phyloP scores from a whole-genome alignment of 2,113 vertebrate genomes.

The Puffinus mauretanicus region DNA sequence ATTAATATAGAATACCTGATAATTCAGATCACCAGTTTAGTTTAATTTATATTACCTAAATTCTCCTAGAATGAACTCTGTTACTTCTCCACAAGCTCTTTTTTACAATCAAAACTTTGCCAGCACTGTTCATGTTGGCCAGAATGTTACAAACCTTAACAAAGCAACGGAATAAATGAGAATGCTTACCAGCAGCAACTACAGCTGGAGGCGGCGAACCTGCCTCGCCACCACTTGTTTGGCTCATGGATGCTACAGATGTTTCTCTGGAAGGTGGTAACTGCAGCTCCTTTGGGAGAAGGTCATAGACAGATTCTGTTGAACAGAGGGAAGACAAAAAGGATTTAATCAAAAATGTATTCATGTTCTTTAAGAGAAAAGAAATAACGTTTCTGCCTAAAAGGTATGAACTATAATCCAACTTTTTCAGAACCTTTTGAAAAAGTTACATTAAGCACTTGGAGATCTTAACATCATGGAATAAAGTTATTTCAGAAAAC shows the following conservation, averaged over 20 bases:
- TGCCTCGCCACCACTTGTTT: conserved; percentile 95
- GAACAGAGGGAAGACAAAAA: neutral
- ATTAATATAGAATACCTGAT: neutral
- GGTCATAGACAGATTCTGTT: conserved; percentile 95
- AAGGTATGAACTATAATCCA: accelerated
- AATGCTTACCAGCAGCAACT: conserved; percentile 90
- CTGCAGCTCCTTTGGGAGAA: conserved; percentile 94
- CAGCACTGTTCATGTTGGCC: conserved; percentile 83
- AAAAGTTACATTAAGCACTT: neutral
- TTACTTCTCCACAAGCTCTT: conserved; percentile 15
- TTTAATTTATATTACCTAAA: neutral
- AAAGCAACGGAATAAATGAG: conserved; percentile 44
- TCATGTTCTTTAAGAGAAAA: neutral
- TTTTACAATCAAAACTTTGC: conserved; percentile 64
- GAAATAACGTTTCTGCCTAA: neutral
- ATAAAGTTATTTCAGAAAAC: neutral
- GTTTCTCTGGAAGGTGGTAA: conserved; percentile 85
- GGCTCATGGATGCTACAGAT: conserved; percentile 91
- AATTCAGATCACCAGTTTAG: neutral
- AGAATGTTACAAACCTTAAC: conserved; percentile 1
- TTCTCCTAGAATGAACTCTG: conserved; percentile 60
- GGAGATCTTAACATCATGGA: neutral
- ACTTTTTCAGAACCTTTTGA: neutral
- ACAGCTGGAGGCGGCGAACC: conserved; percentile 87
- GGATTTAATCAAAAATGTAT: neutral